phyloP scores from a whole-genome alignment of 2,797 vertebrate genomes.

The Acanthis flammea region DNA sequence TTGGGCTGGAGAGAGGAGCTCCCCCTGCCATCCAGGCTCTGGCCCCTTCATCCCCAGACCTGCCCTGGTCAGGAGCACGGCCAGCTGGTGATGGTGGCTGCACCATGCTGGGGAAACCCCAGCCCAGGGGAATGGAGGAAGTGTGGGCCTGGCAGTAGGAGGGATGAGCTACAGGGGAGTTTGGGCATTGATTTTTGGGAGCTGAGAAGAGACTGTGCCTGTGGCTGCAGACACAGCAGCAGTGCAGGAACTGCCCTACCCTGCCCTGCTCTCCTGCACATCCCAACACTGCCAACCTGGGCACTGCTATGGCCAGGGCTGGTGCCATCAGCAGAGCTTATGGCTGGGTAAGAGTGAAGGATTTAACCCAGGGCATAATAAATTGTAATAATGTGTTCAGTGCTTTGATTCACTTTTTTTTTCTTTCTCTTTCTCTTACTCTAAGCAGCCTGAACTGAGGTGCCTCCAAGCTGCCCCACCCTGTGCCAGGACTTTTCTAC shows the following conservation, averaged over 20 bases:
- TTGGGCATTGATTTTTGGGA: neutral
- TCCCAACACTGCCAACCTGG: neutral
- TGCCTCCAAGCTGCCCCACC: neutral
- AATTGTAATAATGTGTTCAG: neutral
- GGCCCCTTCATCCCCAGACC: neutral
- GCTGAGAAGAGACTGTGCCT: neutral
- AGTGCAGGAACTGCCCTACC: accelerated
- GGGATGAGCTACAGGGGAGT: neutral
- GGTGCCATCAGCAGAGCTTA: neutral
- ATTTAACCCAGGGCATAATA: neutral
- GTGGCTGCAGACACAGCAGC: neutral
- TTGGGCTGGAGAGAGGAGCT: neutral
- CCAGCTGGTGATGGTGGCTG: neutral
- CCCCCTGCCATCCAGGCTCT: neutral
- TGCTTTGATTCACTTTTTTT: neutral
- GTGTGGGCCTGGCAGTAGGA: neutral
- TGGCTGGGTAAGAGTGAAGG: neutral
- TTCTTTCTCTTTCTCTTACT: neutral
- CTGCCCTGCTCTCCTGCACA: accelerated
- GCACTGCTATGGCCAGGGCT: accelerated
- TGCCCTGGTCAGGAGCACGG: neutral
- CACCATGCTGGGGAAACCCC: neutral
- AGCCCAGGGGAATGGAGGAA: neutral
- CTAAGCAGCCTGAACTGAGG: neutral
- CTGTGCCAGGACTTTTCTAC: neutral